phyloP scores from a whole-genome alignment of 2,888 invertebrate genomes.

The Drosophila kanekoi region DNA sequence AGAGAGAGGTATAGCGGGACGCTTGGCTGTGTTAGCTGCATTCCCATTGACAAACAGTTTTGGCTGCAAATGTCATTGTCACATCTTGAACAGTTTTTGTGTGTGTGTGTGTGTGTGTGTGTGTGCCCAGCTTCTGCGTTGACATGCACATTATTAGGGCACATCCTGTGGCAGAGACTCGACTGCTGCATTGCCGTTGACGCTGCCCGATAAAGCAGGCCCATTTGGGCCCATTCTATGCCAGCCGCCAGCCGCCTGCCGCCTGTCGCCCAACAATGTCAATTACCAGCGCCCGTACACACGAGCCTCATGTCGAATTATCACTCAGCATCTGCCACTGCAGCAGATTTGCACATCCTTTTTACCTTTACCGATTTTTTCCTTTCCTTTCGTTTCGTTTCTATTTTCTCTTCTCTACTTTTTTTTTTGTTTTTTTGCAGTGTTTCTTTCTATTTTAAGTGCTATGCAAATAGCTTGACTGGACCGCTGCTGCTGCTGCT shows the following conservation, averaged over 20 bases:
- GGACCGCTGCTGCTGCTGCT: conserved; percentile 33
- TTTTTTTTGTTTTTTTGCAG: conserved; percentile 18
- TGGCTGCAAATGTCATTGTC: conserved; percentile 59
- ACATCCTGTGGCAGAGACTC: conserved; percentile 20
- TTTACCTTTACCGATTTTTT: conserved; percentile 35
- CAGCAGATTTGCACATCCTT: conserved; percentile 56
- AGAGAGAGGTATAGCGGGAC: not conserved
- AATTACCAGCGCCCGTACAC: conserved; percentile 56
- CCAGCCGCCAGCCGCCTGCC: too few species aligned
- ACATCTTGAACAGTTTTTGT: conserved; percentile 47
- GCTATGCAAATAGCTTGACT: conserved; percentile 66
- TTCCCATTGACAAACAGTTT: conserved; percentile 38
- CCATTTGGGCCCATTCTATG: too few species aligned
- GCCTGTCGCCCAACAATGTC: conserved; percentile 56
- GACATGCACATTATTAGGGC: conserved; percentile 50
- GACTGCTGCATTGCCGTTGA: conserved; percentile 55
- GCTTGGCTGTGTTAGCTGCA: not conserved
- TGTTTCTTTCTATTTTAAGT: conserved; percentile 67
- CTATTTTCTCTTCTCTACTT: not conserved
- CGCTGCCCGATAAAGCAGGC: conserved; percentile 50
- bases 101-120: conserved; percentile 22
- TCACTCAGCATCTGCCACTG: conserved; percentile 57
- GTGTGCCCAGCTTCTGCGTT: conserved; percentile 28
- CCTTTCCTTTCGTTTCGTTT: conserved; percentile 1
- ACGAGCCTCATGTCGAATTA: conserved; percentile 66